These are phyloP conservation scores for Parapristionchus giblindavisi DNA, from an alignment of 2,888 invertebrate genomes.

Conservation along the genomic window DNA sequence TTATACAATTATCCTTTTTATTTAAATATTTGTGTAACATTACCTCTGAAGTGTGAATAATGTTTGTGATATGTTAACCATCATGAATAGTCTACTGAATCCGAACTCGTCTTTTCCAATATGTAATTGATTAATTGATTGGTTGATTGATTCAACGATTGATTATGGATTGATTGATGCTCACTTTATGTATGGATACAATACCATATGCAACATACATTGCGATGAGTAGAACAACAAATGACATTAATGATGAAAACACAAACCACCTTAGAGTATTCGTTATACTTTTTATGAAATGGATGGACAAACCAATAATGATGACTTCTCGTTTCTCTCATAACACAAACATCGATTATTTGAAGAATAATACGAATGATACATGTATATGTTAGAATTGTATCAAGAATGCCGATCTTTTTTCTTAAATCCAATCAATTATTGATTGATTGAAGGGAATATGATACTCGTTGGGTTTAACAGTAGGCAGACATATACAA, in stretches of 20 bases:
- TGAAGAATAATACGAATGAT: conserved; percentile 6
- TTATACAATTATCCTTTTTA: background rate
- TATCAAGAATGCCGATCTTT: conserved; percentile 18
- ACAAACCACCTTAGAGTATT: conserved; percentile 13
- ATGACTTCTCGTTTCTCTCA: conserved; percentile 1
- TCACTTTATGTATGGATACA: conserved; percentile 10
- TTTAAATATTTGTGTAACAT: background rate
- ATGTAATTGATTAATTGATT: background rate
- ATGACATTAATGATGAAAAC: background rate
- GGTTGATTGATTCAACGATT: background rate
- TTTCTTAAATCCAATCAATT: background rate
- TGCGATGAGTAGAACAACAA: background rate
- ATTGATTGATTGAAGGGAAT: background rate
- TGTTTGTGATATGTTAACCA: conserved; percentile 20
- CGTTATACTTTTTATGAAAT: background rate
- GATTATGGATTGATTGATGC: background rate
- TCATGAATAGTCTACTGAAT: conserved; percentile 9
- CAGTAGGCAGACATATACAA: background rate
- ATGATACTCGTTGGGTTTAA: background rate
- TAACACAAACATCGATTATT: conserved; percentile 21
- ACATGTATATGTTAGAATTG: background rate
- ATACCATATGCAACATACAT: conserved; percentile 11
- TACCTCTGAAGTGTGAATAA: conserved; percentile 12
- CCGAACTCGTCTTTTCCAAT: background rate
- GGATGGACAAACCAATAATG: conserved; percentile 9